Conservation (phyloP, 2,797 vertebrate genomes). For the Numenius phaeopus region DNA sequence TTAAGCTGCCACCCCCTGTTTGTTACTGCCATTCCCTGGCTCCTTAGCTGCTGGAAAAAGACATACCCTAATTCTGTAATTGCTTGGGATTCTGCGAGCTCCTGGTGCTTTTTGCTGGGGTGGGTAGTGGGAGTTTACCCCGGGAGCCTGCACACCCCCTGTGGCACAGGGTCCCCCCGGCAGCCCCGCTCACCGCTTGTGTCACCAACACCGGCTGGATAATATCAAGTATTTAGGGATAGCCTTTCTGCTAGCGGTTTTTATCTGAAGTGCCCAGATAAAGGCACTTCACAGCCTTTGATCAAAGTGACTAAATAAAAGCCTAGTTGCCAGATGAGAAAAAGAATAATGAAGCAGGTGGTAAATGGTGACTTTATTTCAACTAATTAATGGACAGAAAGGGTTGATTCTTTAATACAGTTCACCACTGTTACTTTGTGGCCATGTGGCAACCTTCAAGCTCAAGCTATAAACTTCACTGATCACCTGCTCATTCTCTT, state of each 20-base stretch:
- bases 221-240: neutral
- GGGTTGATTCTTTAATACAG: neutral
- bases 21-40: neutral
- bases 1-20: neutral
- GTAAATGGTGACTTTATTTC: conserved; percentile 1
- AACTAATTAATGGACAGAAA: neutral
- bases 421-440: neutral
- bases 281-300: neutral
- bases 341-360: neutral
- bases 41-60: neutral
- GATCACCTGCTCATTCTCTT: neutral
- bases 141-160: neutral
- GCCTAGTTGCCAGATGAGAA: neutral
- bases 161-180: neutral
- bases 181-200: neutral
- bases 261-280: neutral
- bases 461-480: neutral
- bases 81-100: neutral
- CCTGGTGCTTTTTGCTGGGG: neutral
- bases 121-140: neutral
- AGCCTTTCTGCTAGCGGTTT: neutral
- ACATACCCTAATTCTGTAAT: neutral
- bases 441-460: neutral
- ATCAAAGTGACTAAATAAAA: neutral
- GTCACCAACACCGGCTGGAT: neutral